Percentiles rank a stretch among this genome's conserved stretches.
phyloP scores from a whole-genome alignment of 2,888 invertebrate species.

The Fragum fragum region DNA sequence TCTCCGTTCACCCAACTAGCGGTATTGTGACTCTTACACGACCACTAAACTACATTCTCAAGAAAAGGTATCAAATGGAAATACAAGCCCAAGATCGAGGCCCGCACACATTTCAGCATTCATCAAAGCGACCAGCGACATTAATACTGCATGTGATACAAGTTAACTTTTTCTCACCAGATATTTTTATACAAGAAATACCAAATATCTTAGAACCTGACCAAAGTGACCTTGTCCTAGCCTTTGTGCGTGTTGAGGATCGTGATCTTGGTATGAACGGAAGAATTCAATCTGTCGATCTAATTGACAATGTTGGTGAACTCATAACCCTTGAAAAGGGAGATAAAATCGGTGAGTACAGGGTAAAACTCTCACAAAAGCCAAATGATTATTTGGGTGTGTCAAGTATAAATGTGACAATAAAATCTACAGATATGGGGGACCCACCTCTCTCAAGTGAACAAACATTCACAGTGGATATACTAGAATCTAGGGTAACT shows the following conservation, averaged over 20 bases:
- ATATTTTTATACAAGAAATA: constrained; percentile 92
- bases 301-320: constrained; percentile 95
- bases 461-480: constrained; percentile 91
- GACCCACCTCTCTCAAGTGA: constrained; percentile 79
- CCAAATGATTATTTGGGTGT: constrained; percentile 92
- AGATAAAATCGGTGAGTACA: constrained; percentile 87
- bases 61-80: constrained; percentile 91
- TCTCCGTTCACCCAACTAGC: constrained; percentile 97
- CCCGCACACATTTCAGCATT: constrained; percentile 83
- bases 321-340: constrained; percentile 91
- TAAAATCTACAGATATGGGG: constrained; percentile 95
- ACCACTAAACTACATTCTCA: constrained; percentile 91
- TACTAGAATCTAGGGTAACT: constrained; percentile 94
- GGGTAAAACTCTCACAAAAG: constrained; percentile 93
- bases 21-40: constrained; percentile 95
- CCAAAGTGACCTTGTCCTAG: constrained; percentile 93
- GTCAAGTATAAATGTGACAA: constrained; percentile 90
- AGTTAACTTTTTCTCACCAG: constrained; percentile 95
- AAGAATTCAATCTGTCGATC: constrained; percentile 89
- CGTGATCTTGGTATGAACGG: constrained; percentile 95
- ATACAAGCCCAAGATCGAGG: constrained; percentile 96
- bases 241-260: constrained; percentile 95
- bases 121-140: constrained; percentile 88
- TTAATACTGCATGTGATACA: constrained; percentile 91
- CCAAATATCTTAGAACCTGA: constrained; percentile 93